phyloP scores from a whole-genome alignment of 2,797 vertebrate genomes.

The Phrynocephalus guinanensis region DNA sequence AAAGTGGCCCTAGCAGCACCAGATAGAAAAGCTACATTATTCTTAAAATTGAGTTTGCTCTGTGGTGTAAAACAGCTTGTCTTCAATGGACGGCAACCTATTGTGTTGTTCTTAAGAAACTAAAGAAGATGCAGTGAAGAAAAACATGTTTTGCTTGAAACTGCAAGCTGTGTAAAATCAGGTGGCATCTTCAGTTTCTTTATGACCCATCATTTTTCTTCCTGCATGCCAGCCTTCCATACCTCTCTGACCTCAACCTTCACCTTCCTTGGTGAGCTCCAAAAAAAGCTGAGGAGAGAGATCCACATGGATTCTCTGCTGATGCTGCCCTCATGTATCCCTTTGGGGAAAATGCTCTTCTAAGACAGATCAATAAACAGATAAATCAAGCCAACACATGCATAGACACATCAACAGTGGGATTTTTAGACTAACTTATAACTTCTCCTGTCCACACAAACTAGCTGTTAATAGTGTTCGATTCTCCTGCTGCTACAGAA shows the following conservation, averaged over 20 bases:
- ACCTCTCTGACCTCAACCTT: conserved; percentile 42
- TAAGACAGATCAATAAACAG: conserved; percentile 73
- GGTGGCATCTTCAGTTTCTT: background rate
- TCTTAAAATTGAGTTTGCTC: background rate
- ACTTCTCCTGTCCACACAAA: conserved; percentile 67
- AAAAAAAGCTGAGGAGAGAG: conserved; percentile 56
- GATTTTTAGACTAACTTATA: conserved; percentile 68
- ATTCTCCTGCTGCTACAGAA: conserved; percentile 71
- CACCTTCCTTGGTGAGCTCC: conserved; percentile 55
- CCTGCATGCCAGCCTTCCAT: conserved; percentile 36
- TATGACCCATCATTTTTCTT: conserved; percentile 33
- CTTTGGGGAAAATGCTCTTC: conserved; percentile 55
- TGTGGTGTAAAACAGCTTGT: background rate
- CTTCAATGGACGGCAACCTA: background rate
- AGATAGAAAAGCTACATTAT: background rate
- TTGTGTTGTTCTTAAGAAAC: background rate
- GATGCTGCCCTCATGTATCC: conserved; percentile 47
- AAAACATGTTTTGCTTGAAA: conserved; percentile 31
- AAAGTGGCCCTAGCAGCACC: background rate
- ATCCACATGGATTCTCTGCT: conserved; percentile 36
- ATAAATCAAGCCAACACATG: conserved; percentile 73
- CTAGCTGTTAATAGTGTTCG: conserved; percentile 69
- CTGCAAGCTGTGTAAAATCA: background rate
- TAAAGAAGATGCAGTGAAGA: background rate
- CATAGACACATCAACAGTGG: conserved; percentile 69